Evolutionary conservation across 2,797 vertebrate species (phyloP), one percentile per base, ranked within the genome.

Genomic region (Poeciliopsis turneri): DNA sequence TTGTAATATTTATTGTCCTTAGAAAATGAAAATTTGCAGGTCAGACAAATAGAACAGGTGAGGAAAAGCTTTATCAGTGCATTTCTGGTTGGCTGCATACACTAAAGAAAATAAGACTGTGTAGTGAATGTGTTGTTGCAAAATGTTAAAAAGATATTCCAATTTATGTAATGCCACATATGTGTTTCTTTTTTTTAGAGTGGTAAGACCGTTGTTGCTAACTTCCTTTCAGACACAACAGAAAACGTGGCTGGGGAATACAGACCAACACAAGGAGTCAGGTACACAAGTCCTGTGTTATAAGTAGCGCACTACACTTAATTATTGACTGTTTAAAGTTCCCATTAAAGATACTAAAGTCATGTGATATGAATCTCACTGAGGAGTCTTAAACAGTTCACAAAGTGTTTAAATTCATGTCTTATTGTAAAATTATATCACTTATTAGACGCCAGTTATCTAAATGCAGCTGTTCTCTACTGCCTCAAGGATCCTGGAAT

Each of bases 181-280:
- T 16, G 39, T 76, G 70, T 74, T 0, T 76, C 18, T 79, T 55
- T 90, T 89, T 30, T 90, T 88, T 92, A 99, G 98, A 95, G 97
- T 81, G 98, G 98, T 3, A 99, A 99, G 93, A 96, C 98, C 0
- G 93, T 97, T 73, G 82, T 99, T 86, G 96, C 98, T 1, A 99
- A 99, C 93, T 98, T 98, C 79, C 93, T 99, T 55, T 97, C 97
- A 0, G 96, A 97, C 84, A 95, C 95, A 59, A 94, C 94, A 2
- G 97, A 99, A 85, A 96, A 93, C 76, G 92, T 94, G 0, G 97
- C 97, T 69, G 92, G 96, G 55, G 96, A 96, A 84, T 98, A 98
- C 87, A 96, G 92, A 84, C 97, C 97, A 0, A 99, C 98, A 0
- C 96, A 97, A 82, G 98, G 97, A 80, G 97, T 98, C 36, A 97